phyloP scores from a whole-genome alignment of 2,888 invertebrate genomes.

The Neria commutata region DNA sequence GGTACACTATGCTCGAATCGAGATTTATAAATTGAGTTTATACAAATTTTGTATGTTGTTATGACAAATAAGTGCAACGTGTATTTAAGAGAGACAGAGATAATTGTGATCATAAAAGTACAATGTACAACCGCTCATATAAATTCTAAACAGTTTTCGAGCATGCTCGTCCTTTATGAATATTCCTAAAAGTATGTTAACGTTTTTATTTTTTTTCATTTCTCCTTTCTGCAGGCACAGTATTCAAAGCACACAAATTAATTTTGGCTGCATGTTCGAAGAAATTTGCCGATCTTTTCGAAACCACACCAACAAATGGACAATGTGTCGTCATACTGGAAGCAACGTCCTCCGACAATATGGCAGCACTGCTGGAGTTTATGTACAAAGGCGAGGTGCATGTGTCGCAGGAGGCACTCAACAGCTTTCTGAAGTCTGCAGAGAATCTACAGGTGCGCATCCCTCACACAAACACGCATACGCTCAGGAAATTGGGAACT shows the following conservation, averaged over 20 bases:
- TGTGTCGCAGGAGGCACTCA: conserved; percentile 88
- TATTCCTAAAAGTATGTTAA: neutral
- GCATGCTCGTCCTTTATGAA: too few species aligned
- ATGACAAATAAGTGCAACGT: too few species aligned
- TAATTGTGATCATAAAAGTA: too few species aligned
- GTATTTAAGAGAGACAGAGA: too few species aligned
- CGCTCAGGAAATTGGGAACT: neutral
- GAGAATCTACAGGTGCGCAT: conserved; percentile 80
- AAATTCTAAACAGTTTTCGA: too few species aligned
- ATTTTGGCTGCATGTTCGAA: conserved; percentile 93
- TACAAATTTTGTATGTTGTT: too few species aligned
- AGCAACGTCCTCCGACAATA: conserved; percentile 87
- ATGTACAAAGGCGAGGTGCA: conserved; percentile 96
- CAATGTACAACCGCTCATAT: too few species aligned
- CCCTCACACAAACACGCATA: neutral
- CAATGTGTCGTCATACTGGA: conserved; percentile 86
- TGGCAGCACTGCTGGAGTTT: conserved; percentile 89
- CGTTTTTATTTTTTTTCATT: neutral
- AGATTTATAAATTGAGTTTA: too few species aligned
- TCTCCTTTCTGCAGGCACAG: conserved; percentile 71
- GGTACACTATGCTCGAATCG: too few species aligned
- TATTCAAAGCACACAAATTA: conserved; percentile 89
- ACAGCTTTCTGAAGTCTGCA: conserved; percentile 89
- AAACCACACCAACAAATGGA: conserved; percentile 73
- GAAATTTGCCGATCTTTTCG: conserved; percentile 89